These are phyloP conservation scores for Caenorhabditis remanei DNA, from an alignment of 1,140 invertebrate genomes.

Conservation along the genomic window DNA sequence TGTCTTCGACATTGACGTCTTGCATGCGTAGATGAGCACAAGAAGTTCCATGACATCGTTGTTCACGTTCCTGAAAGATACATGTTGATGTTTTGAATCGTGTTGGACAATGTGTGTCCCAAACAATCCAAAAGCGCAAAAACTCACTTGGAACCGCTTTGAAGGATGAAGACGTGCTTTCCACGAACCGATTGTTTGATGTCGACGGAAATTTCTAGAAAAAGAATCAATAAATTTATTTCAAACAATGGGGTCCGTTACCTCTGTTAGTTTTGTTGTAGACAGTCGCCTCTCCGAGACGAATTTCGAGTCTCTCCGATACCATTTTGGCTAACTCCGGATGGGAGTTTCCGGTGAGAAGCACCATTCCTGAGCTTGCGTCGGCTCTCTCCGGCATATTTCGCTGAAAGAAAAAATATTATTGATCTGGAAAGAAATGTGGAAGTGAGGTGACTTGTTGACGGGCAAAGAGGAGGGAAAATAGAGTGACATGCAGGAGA, in stretches of 20 bases:
- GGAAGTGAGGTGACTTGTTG: no score
- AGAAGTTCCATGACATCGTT: constrained; percentile 96
- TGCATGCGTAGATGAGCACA: constrained; percentile 98
- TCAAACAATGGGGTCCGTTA: not conserved
- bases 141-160: constrained; percentile 71
- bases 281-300: constrained; percentile 74
- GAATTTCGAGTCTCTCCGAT: constrained; percentile 71
- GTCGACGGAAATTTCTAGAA: constrained; percentile 68
- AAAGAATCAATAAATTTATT: not conserved
- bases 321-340: constrained; percentile 72
- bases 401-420: not conserved
- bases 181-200: constrained; percentile 76
- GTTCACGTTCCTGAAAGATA: constrained; percentile 73
- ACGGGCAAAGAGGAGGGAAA: no score
- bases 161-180: constrained; percentile 76
- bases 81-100: no score
- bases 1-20: constrained; percentile 85
- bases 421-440: no score
- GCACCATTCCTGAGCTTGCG: constrained; percentile 75
- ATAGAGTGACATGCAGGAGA: no score
- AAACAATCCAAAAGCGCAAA: no score
- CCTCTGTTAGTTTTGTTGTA: constrained; percentile 76
- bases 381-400: constrained; percentile 63
- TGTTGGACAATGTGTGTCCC: no score
- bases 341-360: constrained; percentile 75